Percentiles rank a stretch among this genome's conserved stretches.
phyloP scores from a whole-genome alignment of 2,797 vertebrate species.

The Benthosema pterotum region DNA sequence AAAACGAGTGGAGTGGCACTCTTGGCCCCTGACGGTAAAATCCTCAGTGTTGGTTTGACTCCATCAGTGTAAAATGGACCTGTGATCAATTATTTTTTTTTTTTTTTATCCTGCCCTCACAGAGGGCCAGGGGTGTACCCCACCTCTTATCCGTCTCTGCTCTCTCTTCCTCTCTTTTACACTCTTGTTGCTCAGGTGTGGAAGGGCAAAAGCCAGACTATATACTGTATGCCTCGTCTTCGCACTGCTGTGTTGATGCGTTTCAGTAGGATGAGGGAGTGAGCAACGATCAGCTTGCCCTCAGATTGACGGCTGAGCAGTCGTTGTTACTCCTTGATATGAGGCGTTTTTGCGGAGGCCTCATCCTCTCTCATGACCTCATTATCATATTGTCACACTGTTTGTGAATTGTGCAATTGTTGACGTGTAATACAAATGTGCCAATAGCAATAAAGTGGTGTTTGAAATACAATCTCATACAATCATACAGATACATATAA shows the following conservation, averaged over 20 bases:
- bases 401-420: not conserved
- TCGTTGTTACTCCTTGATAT: slow-evolving; percentile 24
- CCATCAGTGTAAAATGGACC: too few species aligned
- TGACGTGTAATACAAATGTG: too few species aligned
- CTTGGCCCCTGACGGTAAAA: too few species aligned
- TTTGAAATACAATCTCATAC: slow-evolving; percentile 18
- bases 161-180: not conserved
- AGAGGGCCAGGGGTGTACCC: not conserved
- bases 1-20: slow-evolving; percentile 61
- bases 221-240: slow-evolving; percentile 35
- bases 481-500: too few species aligned
- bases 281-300: slow-evolving; percentile 19
- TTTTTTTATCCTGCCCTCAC: too few species aligned
- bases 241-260: slow-evolving; percentile 53
- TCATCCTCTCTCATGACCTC: slow-evolving; percentile 39
- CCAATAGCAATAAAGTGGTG: too few species aligned
- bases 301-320: slow-evolving; percentile 18
- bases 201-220: slow-evolving; percentile 52
- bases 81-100: too few species aligned
- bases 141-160: not conserved
- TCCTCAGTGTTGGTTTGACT: too few species aligned
- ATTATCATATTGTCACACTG: slow-evolving; percentile 3
- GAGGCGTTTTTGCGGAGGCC: slow-evolving; percentile 6
- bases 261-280: slow-evolving; percentile 35
- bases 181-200: slow-evolving; percentile 46